Conservation (phyloP, 2,888 invertebrate species). For the Perithous albicinctus region DNA sequence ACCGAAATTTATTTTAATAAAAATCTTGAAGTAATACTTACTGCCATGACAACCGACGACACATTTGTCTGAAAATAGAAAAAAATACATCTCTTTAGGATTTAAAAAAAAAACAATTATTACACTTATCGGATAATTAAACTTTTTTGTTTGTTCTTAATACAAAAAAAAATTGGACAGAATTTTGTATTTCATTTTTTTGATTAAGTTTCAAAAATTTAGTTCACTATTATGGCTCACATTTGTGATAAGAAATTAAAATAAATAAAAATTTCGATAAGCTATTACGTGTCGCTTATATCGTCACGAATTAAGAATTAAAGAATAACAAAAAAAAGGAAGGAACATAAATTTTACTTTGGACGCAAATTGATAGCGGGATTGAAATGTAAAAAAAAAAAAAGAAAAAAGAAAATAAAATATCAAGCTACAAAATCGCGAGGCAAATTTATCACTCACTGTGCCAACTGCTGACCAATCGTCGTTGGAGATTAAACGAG, state of each 20-base stretch:
- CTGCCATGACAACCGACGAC: constrained; percentile 86
- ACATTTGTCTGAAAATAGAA: constrained; percentile 85
- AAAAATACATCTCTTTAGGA: constrained; percentile 39
- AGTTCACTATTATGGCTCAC: background rate
- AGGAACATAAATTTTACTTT: background rate
- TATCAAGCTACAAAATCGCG: background rate
- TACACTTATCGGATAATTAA: too few relatives aligned
- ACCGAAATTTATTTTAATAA: too few relatives aligned
- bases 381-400: background rate
- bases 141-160: too few relatives aligned
- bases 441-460: constrained; percentile 30
- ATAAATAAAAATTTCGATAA: constrained; percentile 9
- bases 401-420: constrained; percentile 61
- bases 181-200: too few relatives aligned
- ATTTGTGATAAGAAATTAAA: background rate
- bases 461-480: background rate
- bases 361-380: background rate
- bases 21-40: constrained; percentile 82
- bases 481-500: constrained; percentile 11
- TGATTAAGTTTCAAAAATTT: too few relatives aligned
- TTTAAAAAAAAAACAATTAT: background rate
- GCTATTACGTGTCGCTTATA: background rate
- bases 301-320: background rate
- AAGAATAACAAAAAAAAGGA: background rate
- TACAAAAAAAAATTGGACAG: too few relatives aligned